Evolutionary conservation across 2,888 invertebrate species (phyloP).

Genomic region (Nomada fabriciana): DNA sequence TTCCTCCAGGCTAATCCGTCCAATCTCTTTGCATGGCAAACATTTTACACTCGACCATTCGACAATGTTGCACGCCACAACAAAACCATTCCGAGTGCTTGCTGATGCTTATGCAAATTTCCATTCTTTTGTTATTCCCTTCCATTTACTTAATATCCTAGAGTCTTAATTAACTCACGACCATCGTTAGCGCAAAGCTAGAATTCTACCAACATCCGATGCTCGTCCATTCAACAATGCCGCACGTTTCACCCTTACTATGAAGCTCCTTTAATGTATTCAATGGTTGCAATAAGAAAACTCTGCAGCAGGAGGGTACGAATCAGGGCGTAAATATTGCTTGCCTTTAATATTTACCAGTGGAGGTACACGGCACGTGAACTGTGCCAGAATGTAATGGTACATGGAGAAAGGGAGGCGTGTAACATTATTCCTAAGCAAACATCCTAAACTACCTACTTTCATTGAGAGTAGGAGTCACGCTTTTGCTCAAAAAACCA

Average conservation of each 20-base stretch:
- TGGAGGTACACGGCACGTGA: background rate
- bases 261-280: background rate
- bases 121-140: too few species aligned
- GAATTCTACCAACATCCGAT: background rate
- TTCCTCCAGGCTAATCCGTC: too few species aligned
- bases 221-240: background rate
- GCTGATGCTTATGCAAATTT: background rate
- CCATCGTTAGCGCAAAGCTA: background rate
- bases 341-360: slow-evolving; percentile 10
- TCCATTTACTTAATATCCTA: background rate
- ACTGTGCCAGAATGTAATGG: background rate
- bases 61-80: too few species aligned
- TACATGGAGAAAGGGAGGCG: too few species aligned
- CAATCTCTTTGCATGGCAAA: too few species aligned
- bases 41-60: too few species aligned
- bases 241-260: background rate
- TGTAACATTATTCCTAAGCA: background rate
- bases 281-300: background rate
- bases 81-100: too few species aligned
- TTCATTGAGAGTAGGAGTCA: too few species aligned
- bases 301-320: background rate
- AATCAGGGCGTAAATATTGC: slow-evolving; percentile 17
- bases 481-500: too few species aligned
- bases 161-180: background rate
- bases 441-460: slow-evolving; percentile 6